Conservation (phyloP, 2,797 vertebrate species). For the Coregonus ussuriensis region DNA sequence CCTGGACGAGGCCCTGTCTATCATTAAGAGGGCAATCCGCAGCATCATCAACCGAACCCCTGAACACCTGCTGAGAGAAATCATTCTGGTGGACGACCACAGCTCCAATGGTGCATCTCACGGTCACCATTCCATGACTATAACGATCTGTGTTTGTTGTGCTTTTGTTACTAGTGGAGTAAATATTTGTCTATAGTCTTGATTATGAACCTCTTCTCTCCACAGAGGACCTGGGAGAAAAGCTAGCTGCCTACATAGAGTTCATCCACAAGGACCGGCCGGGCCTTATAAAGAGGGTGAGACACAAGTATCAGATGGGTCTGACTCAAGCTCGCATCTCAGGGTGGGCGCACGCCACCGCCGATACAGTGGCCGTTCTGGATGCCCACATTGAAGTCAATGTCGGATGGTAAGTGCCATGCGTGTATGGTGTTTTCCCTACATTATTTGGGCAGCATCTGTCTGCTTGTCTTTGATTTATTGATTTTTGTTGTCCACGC, state of each 20-base stretch:
- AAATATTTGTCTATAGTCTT: background rate
- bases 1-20: constrained; percentile 77
- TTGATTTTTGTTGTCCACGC: constrained; percentile 3
- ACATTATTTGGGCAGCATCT: constrained; percentile 1
- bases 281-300: constrained; percentile 65
- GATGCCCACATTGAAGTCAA: constrained; percentile 75
- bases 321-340: constrained; percentile 69
- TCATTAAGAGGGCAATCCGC: constrained; percentile 49
- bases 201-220: background rate
- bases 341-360: constrained; percentile 67
- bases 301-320: constrained; percentile 65
- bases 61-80: constrained; percentile 73
- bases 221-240: constrained; percentile 55
- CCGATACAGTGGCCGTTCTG: constrained; percentile 75
- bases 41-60: constrained; percentile 76
- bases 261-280: constrained; percentile 53
- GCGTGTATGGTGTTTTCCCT: constrained; percentile 22
- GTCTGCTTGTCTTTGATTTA: constrained; percentile 19
- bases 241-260: constrained; percentile 46
- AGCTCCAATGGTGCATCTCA: constrained; percentile 73
- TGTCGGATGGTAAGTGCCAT: too few species aligned
- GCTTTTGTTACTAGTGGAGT: too few species aligned
- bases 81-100: constrained; percentile 80
- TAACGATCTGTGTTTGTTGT: too few species aligned
- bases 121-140: background rate